A percentile compares a stretch with the other conserved stretches of the same genome.
These are phyloP conservation scores for Platycheirus rosarum DNA, from an alignment of 2,888 invertebrate species.

Conservation along the genomic window DNA sequence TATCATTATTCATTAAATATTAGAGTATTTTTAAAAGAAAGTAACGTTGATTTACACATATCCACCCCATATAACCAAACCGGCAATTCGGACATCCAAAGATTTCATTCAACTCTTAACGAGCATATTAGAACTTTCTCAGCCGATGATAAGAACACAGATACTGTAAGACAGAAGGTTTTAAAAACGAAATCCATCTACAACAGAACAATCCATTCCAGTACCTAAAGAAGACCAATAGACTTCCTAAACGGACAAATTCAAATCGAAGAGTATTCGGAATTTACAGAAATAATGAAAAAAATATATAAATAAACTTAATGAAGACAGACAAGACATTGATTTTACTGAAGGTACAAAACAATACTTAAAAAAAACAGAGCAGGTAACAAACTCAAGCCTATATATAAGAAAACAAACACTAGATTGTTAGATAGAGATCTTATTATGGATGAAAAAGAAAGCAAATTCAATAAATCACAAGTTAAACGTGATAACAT, in stretches of 20 bases:
- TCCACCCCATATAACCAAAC: conserved; percentile 36
- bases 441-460: conserved; percentile 16
- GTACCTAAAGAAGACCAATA: too few species aligned
- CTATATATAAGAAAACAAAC: too few species aligned
- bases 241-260: too few species aligned
- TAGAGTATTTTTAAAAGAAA: conserved; percentile 16
- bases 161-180: neutral
- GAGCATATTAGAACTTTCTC: conserved; percentile 17
- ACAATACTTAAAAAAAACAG: conserved; percentile 24
- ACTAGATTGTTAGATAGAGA: conserved; percentile 16
- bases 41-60: conserved; percentile 26
- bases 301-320: conserved; percentile 8
- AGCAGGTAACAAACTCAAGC: too few species aligned
- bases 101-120: conserved; percentile 23
- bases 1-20: neutral
- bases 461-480: conserved; percentile 24
- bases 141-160: neutral
- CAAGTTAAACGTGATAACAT: conserved; percentile 22
- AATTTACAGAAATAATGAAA: conserved; percentile 10
- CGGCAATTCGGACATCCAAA: conserved; percentile 9
- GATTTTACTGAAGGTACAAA: conserved; percentile 18
- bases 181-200: neutral
- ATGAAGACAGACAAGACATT: conserved; percentile 8
- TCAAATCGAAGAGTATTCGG: neutral
- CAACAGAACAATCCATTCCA: too few species aligned